Percentiles rank a stretch among this genome's conserved stretches.
These are phyloP conservation scores for Emydura subglobosa DNA, from an alignment of 2,113 vertebrate species.

Conservation along the genomic window DNA sequence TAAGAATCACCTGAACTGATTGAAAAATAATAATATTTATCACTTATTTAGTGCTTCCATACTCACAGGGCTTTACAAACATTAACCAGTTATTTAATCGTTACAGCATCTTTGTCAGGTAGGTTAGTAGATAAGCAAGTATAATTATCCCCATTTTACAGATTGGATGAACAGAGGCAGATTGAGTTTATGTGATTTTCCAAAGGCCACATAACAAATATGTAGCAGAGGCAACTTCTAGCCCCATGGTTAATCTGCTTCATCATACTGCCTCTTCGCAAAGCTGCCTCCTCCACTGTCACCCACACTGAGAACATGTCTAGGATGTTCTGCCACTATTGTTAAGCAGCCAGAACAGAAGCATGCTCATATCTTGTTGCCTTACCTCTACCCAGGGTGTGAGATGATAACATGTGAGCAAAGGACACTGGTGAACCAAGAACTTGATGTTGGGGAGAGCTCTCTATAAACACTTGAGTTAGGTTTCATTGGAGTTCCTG, in stretches of 20 bases:
- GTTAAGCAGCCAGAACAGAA: not conserved
- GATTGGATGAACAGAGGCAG: not conserved
- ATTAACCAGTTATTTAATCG: not conserved
- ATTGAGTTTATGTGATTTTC: not conserved
- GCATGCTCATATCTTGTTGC: rapidly evolving
- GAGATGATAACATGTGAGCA: not conserved
- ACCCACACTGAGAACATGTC: not conserved
- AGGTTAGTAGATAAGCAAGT: not conserved
- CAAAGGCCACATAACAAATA: not conserved
- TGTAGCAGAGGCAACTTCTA: not conserved
- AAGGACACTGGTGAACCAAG: not conserved
- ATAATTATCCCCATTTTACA: not conserved
- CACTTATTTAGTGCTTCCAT: not conserved
- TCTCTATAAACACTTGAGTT: not conserved
- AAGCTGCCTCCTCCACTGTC: not conserved
- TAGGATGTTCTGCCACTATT: not conserved
- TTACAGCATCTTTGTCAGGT: not conserved
- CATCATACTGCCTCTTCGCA: not conserved
- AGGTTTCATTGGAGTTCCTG: not conserved
- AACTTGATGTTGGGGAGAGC: not conserved
- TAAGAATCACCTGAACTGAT: not conserved
- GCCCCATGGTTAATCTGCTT: not conserved
- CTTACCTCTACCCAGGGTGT: not conserved
- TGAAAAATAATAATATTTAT: not conserved
- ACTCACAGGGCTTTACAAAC: not conserved